A percentile compares a stretch with the other conserved stretches of the same genome.
Evolutionary conservation across 2,113 vertebrate species (phyloP).

Genomic region (Zingel zingel): DNA sequence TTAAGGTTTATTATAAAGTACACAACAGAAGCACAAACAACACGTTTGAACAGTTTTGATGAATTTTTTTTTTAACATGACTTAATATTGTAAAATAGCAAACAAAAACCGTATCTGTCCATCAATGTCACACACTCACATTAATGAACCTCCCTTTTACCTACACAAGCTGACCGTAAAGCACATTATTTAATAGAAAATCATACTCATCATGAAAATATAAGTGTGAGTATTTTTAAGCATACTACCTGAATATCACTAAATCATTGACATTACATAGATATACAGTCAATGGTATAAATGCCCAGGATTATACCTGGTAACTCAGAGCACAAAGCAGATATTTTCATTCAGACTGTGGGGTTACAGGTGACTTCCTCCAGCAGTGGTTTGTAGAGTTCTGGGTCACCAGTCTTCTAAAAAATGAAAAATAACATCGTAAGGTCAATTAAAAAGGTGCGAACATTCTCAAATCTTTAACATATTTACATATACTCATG

Average conservation of each 20-base stretch:
- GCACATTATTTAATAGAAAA: not conserved
- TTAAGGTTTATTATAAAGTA: not conserved
- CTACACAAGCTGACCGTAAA: not conserved
- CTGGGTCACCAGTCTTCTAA: constrained; percentile 56
- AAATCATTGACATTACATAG: not conserved
- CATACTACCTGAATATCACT: not conserved
- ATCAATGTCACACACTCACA: not conserved
- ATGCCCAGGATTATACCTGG: not conserved
- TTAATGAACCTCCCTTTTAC: not conserved
- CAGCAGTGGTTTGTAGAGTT: constrained; percentile 58
- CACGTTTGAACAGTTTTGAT: not conserved
- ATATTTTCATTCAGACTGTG: constrained; percentile 5
- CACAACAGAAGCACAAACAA: not conserved
- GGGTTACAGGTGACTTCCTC: constrained; percentile 53
- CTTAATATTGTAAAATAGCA: not conserved
- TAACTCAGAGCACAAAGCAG: not conserved
- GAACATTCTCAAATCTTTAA: not conserved
- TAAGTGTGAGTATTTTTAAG: not conserved
- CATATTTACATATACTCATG: not conserved
- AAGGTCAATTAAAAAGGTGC: not conserved
- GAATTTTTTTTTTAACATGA: not conserved
- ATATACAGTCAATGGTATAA: not conserved
- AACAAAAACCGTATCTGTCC: not conserved
- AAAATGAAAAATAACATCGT: constrained; percentile 7
- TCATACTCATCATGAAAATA: not conserved